These are phyloP conservation scores for Pristionchus exspectatus DNA, from an alignment of 2,888 invertebrate genomes.

Conservation along the genomic window DNA sequence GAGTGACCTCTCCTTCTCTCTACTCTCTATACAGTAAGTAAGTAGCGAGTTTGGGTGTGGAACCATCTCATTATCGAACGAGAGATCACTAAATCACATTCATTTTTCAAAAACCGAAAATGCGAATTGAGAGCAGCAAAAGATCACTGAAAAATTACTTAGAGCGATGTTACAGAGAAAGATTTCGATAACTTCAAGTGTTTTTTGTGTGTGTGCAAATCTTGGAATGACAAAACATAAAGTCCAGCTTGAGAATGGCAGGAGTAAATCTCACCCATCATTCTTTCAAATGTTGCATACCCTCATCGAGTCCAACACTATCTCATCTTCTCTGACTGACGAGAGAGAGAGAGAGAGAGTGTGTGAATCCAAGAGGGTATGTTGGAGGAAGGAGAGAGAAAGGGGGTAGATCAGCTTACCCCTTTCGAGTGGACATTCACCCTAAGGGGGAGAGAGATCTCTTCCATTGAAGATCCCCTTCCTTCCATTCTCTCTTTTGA, in stretches of 20 bases:
- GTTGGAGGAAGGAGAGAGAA: background rate
- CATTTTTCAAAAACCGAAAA: background rate
- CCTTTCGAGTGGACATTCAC: constrained; percentile 33
- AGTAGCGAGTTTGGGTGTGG: constrained; percentile 21
- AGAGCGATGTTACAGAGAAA: background rate
- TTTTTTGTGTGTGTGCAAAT: constrained; percentile 1
- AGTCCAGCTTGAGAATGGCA: constrained; percentile 31
- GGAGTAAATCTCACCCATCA: constrained; percentile 4
- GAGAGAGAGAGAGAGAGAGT: background rate
- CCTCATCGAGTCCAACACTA: background rate
- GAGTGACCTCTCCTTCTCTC: background rate
- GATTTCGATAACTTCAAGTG: constrained; percentile 17
- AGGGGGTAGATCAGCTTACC: background rate
- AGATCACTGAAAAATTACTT: background rate
- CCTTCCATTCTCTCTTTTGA: background rate
- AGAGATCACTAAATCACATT: background rate
- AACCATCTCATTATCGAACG: constrained; percentile 11
- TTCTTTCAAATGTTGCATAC: background rate
- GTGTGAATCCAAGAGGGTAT: background rate
- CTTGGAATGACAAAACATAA: background rate
- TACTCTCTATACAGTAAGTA: background rate
- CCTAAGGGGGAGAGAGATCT: constrained; percentile 30
- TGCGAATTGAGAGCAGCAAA: background rate
- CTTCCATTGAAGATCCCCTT: constrained; percentile 21
- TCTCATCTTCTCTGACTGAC: background rate